A percentile compares a stretch with the other conserved stretches of the same genome.
Evolutionary conservation across 2,888 invertebrate species (phyloP).

Genomic region (Drosophila leonis): DNA sequence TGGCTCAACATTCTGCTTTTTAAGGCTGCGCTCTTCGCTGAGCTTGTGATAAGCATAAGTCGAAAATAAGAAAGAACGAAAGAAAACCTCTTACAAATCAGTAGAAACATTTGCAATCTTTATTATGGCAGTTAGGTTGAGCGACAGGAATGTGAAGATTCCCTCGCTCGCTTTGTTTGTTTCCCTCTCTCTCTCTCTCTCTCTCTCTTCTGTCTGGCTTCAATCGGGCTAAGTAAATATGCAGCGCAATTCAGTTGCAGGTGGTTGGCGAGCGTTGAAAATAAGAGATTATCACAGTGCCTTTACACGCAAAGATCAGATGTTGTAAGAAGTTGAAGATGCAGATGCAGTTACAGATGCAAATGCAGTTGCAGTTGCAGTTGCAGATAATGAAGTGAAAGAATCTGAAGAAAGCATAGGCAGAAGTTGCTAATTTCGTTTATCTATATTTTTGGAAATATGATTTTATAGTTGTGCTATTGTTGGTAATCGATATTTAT

Average conservation of each 20-base stretch:
- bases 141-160: constrained; percentile 6
- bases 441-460: background rate
- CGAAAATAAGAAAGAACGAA: constrained; percentile 9
- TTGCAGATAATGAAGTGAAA: background rate
- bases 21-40: constrained; percentile 16
- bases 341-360: too few species aligned
- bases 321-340: background rate
- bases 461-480: background rate
- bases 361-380: too few species aligned
- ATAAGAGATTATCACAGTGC: background rate
- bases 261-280: constrained; percentile 1
- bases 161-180: background rate
- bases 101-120: constrained; percentile 21
- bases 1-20: constrained; percentile 54
- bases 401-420: background rate
- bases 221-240: constrained; percentile 31
- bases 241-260: constrained; percentile 19
- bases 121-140: constrained; percentile 15
- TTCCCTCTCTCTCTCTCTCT: background rate
- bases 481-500: background rate
- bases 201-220: background rate
- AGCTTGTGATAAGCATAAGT: constrained; percentile 39
- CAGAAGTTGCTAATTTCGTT: background rate
- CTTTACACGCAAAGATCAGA: background rate
- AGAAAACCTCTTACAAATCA: constrained; percentile 2